phyloP scores from a whole-genome alignment of 1,140 invertebrate genomes.

The Maconellicoccus hirsutus region DNA sequence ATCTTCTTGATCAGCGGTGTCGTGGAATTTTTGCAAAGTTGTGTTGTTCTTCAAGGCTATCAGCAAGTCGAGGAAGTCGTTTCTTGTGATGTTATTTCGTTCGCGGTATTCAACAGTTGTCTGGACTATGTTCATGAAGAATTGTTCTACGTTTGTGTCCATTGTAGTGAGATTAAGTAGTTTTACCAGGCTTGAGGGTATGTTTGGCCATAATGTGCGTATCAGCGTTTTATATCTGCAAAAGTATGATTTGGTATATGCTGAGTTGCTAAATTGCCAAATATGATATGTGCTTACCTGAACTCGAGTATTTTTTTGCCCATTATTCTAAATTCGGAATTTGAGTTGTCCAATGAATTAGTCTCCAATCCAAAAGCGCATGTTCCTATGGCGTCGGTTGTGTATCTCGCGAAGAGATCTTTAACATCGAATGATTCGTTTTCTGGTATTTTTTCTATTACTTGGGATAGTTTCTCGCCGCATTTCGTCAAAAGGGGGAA shows the following conservation, averaged over 20 bases:
- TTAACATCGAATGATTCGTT: constrained; percentile 37
- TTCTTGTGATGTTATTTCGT: constrained; percentile 29
- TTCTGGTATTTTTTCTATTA: no score
- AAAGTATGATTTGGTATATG: background rate
- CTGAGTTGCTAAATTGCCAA: no score
- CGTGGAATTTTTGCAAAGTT: background rate
- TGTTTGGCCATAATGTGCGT: background rate
- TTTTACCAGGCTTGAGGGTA: background rate
- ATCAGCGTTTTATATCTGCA: background rate
- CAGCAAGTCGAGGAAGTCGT: constrained; percentile 34
- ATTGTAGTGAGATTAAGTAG: constrained; percentile 19
- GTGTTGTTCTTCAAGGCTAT: constrained; percentile 26
- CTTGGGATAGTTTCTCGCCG: no score
- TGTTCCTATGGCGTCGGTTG: constrained; percentile 43
- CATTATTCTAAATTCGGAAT: constrained; percentile 36
- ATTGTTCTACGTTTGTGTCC: constrained; percentile 29
- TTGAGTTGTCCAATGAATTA: constrained; percentile 39
- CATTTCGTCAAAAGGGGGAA: no score
- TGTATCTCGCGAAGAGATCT: constrained; percentile 38
- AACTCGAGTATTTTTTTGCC: background rate
- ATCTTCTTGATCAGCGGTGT: background rate
- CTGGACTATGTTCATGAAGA: constrained; percentile 29
- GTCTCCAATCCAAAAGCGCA: constrained; percentile 46
- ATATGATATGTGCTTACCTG: no score
- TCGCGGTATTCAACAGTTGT: constrained; percentile 32